Conservation (phyloP, 2,113 vertebrate genomes). For the Pteruthius melanotis region DNA sequence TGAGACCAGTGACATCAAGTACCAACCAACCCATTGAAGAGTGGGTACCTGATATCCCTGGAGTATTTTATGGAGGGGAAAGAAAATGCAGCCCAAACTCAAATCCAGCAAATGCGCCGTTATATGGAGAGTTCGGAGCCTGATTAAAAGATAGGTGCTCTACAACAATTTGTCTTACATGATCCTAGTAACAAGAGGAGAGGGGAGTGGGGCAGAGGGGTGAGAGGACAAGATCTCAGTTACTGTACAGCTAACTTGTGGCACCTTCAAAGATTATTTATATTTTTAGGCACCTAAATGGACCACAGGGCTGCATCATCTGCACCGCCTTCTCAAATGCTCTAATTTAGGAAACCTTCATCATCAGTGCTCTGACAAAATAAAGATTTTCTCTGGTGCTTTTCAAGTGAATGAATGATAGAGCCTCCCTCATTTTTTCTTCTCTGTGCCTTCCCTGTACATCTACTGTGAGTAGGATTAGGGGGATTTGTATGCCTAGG, state of each 20-base stretch:
- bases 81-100: conserved; percentile 41
- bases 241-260: neutral
- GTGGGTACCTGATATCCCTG: conserved; percentile 72
- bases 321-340: neutral
- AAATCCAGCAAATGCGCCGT: conserved; percentile 45
- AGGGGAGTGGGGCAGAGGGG: neutral
- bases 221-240: neutral
- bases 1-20: conserved; percentile 72
- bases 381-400: neutral
- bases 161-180: neutral
- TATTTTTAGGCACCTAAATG: neutral
- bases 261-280: conserved; percentile 4
- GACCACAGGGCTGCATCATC: neutral
- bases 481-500: neutral
- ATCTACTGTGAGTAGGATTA: neutral
- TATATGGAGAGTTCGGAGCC: conserved; percentile 39
- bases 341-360: neutral
- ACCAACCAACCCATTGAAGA: conserved; percentile 69
- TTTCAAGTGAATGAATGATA: neutral
- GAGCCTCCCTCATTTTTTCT: neutral
- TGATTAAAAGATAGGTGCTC: conserved; percentile 57
- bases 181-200: neutral
- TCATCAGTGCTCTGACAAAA: neutral
- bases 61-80: conserved; percentile 53
- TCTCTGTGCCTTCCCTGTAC: neutral